phyloP scores from a whole-genome alignment of 2,113 vertebrate genomes.

The Deroptyus accipitrinus region DNA sequence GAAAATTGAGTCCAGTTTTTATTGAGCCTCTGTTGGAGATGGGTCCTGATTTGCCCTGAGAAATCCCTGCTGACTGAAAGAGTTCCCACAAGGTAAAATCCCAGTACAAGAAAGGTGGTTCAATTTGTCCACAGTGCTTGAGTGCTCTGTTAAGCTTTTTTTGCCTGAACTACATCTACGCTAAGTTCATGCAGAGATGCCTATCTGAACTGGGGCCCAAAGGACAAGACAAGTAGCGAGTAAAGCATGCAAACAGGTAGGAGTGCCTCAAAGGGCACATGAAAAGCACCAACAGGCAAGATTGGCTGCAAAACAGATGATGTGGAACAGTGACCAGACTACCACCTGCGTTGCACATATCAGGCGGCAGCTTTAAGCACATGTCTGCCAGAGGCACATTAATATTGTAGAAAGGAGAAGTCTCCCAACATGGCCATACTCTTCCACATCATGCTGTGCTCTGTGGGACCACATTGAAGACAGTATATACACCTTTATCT shows the following conservation, averaged over 20 bases:
- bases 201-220: rapidly evolving
- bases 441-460: not conserved
- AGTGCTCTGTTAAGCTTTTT: not conserved
- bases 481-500: not conserved
- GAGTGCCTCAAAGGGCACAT: not conserved
- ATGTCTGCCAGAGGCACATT: not conserved
- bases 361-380: not conserved
- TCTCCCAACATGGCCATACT: not conserved
- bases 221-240: not conserved
- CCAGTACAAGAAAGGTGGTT: not conserved
- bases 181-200: not conserved
- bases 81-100: not conserved
- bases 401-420: not conserved
- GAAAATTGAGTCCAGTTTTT: not conserved
- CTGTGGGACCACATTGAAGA: rapidly evolving
- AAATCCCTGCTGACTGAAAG: not conserved
- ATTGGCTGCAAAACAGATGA: not conserved
- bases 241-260: not conserved
- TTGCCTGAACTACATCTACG: not conserved
- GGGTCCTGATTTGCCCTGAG: not conserved
- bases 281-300: not conserved
- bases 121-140: not conserved
- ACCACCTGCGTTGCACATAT: not conserved
- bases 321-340: not conserved
- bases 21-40: rapidly evolving